These are phyloP conservation scores for Holotrichia oblita DNA, from an alignment of 1,140 invertebrate species.

Conservation along the genomic window DNA sequence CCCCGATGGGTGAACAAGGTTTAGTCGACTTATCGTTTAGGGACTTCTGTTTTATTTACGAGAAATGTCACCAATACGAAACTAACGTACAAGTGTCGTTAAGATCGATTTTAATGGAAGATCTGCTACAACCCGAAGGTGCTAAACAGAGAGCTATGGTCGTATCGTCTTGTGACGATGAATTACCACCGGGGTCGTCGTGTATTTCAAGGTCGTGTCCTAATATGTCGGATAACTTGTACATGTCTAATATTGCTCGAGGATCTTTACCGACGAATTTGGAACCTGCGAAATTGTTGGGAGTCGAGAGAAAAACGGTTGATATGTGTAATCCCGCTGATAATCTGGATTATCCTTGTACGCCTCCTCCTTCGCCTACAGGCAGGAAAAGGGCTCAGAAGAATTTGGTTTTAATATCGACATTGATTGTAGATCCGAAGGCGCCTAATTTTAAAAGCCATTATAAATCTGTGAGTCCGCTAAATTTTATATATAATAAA, in stretches of 20 bases:
- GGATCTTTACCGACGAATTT: slow-evolving; percentile 76
- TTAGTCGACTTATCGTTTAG: slow-evolving; percentile 84
- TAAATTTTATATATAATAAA: not conserved
- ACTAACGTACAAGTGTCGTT: slow-evolving; percentile 80
- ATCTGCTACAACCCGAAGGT: slow-evolving; percentile 78
- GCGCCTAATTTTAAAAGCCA: slow-evolving; percentile 67
- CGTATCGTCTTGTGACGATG: slow-evolving; percentile 66
- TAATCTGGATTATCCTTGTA: slow-evolving; percentile 65
- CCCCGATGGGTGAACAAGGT: slow-evolving; percentile 71
- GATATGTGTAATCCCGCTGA: slow-evolving; percentile 32
- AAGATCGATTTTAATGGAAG: slow-evolving; percentile 87
- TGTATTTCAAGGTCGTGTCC: slow-evolving; percentile 87
- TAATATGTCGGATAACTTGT: slow-evolving; percentile 60
- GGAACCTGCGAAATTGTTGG: slow-evolving; percentile 66
- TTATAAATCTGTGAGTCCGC: slow-evolving; percentile 64
- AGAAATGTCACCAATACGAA: slow-evolving; percentile 71
- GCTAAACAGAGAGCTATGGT: slow-evolving; percentile 85
- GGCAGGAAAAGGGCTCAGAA: slow-evolving; percentile 48
- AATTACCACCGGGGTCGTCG: slow-evolving; percentile 62
- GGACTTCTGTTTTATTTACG: slow-evolving; percentile 81
- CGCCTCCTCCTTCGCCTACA: slow-evolving; percentile 77
- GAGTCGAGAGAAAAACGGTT: slow-evolving; percentile 33
- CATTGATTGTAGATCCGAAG: slow-evolving; percentile 68
- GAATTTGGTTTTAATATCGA: slow-evolving; percentile 70
- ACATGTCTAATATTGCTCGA: slow-evolving; percentile 50